Evolutionary conservation across 2,113 vertebrate genomes (phyloP).

Genomic region (Otus sunia): DNA sequence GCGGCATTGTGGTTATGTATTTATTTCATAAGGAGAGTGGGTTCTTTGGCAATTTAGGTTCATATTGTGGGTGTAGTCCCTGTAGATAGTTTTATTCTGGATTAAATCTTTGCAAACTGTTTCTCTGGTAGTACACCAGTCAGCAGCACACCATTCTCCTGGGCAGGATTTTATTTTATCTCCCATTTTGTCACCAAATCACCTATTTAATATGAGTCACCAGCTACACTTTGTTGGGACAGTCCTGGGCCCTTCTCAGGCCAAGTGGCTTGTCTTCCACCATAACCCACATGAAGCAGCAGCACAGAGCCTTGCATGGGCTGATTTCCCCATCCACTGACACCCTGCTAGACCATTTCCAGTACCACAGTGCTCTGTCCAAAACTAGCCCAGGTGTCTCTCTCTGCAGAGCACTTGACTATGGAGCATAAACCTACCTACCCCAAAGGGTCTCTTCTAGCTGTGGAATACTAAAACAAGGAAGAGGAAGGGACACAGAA

Average conservation of each 20-base stretch:
- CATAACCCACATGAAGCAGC: background rate
- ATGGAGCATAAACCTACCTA: background rate
- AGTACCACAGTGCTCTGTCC: background rate
- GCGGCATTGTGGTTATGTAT: constrained; percentile 24
- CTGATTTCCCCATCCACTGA: background rate
- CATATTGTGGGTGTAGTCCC: background rate
- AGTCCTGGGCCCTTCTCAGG: background rate
- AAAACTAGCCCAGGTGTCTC: background rate
- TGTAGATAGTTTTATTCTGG: background rate
- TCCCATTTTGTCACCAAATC: background rate
- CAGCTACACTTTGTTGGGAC: background rate
- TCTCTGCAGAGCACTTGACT: background rate
- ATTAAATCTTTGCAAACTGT: background rate
- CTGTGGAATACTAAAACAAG: background rate
- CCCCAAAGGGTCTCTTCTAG: background rate
- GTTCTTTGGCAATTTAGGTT: constrained; percentile 35
- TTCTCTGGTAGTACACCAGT: background rate
- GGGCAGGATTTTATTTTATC: background rate
- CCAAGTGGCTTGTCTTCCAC: background rate
- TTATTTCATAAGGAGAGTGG: constrained; percentile 6
- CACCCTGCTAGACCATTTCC: background rate
- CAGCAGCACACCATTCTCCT: background rate
- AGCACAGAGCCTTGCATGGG: background rate
- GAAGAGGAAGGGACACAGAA: background rate
- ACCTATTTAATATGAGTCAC: background rate